A percentile compares a stretch with the other conserved stretches of the same genome.
Conservation (phyloP, 2,888 invertebrate species). For the Microdon myrmicae region DNA sequence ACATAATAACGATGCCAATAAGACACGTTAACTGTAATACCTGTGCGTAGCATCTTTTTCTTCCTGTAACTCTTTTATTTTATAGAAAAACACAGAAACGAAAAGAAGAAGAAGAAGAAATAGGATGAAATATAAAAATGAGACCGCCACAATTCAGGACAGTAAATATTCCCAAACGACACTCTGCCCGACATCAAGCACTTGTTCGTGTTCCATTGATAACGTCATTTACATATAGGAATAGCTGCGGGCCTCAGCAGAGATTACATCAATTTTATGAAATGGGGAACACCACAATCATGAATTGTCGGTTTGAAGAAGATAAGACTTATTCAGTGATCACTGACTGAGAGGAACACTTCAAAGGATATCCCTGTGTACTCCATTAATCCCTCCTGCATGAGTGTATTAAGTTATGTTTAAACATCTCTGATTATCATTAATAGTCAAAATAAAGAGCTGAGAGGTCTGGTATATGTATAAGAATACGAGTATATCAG, state of each 20-base stretch:
- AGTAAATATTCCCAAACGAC: conserved; percentile 3
- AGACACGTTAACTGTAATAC: conserved; percentile 59
- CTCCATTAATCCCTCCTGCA: conserved; percentile 1
- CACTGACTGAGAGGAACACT: conserved; percentile 17
- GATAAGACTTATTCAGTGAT: too few relatives aligned
- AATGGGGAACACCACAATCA: too few relatives aligned
- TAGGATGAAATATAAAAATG: conserved; percentile 14
- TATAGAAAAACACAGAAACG: neutral
- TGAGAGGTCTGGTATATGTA: too few relatives aligned
- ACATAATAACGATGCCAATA: conserved; percentile 61
- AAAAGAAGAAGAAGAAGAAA: neutral
- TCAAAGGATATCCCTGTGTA: conserved; percentile 24
- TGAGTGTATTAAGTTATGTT: conserved; percentile 23
- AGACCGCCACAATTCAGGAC: neutral
- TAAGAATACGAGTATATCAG: too few relatives aligned
- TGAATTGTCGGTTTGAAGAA: too few relatives aligned
- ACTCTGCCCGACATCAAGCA: too few relatives aligned
- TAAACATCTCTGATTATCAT: conserved; percentile 18
- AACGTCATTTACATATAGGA: conserved; percentile 36
- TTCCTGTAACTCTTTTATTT: neutral
- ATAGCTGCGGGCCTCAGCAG: conserved; percentile 31
- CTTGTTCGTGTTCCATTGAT: conserved; percentile 11
- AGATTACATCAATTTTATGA: conserved; percentile 12
- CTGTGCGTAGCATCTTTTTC: conserved; percentile 12
- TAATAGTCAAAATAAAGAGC: too few relatives aligned